These are phyloP conservation scores for Microctenopoma lineatum DNA, from an alignment of 2,797 vertebrate species.

Conservation along the genomic window DNA sequence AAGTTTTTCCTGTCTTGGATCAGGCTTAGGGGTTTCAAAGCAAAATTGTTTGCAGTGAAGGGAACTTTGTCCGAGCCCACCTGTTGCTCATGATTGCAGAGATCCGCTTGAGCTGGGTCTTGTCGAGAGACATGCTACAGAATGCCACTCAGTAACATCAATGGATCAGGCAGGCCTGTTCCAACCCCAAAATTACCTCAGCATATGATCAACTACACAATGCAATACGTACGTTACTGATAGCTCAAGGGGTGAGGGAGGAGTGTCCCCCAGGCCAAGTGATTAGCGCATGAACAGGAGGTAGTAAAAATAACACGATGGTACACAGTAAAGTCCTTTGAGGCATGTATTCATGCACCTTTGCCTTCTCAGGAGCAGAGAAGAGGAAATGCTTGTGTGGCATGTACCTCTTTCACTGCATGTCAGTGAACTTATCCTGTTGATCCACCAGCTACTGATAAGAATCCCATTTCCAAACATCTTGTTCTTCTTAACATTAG, in stretches of 20 bases:
- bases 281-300: constrained; percentile 55
- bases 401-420: constrained; percentile 43
- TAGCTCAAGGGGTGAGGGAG: constrained; percentile 28
- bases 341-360: constrained; percentile 49
- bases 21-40: constrained; percentile 74
- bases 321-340: constrained; percentile 44
- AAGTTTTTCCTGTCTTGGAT: constrained; percentile 78
- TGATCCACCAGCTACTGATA: constrained; percentile 50
- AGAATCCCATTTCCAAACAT: constrained; percentile 56
- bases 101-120: constrained; percentile 70
- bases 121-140: constrained; percentile 61
- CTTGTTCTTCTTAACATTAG: constrained; percentile 66
- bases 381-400: constrained; percentile 46
- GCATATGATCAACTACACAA: constrained; percentile 43
- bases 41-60: constrained; percentile 77
- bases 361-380: constrained; percentile 53
- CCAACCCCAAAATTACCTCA: constrained; percentile 52
- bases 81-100: constrained; percentile 80
- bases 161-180: constrained; percentile 31
- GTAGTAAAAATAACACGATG: constrained; percentile 62
- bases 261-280: constrained; percentile 46
- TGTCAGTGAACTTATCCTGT: constrained; percentile 43
- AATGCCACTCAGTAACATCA: constrained; percentile 59
- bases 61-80: constrained; percentile 72
- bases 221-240: constrained; percentile 14